A percentile compares a stretch with the other conserved stretches of the same genome.
Conservation (phyloP, 2,797 vertebrate species). For the Triplophysa bombifrons region DNA sequence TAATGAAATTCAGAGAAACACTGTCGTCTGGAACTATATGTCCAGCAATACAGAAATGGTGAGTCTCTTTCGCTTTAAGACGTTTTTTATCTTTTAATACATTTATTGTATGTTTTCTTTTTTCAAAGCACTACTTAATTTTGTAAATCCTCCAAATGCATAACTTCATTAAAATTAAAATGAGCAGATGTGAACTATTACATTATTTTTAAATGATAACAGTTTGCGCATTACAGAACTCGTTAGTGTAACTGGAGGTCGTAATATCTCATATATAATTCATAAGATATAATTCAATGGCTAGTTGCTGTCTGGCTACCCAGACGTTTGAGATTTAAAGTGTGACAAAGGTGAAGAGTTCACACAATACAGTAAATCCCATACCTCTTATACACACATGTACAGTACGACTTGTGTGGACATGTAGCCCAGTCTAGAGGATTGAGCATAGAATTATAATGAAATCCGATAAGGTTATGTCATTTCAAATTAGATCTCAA, state of each 20-base stretch:
- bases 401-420: neutral
- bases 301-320: neutral
- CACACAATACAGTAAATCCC: neutral
- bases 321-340: neutral
- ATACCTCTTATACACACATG: neutral
- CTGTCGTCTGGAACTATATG: constrained; percentile 71
- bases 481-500: constrained; percentile 4
- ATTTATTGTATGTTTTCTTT: too few relatives aligned
- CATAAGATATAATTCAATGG: neutral
- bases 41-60: constrained; percentile 60
- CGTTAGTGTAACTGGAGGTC: too few relatives aligned
- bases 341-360: constrained; percentile 16
- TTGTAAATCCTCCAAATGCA: too few relatives aligned
- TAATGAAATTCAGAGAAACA: constrained; percentile 50
- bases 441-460: constrained; percentile 26
- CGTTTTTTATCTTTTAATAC: neutral
- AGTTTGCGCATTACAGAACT: too few relatives aligned
- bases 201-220: too few relatives aligned
- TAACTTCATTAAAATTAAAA: too few relatives aligned
- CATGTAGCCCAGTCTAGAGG: constrained; percentile 27
- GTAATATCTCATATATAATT: too few relatives aligned
- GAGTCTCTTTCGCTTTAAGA: constrained; percentile 17
- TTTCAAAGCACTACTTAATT: too few relatives aligned
- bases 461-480: constrained; percentile 29
- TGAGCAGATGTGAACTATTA: too few relatives aligned